Evolutionary conservation across 2,888 invertebrate genomes (phyloP), one percentile per base, ranked within the genome.

Genomic region (Drosophila mercatorum): DNA sequence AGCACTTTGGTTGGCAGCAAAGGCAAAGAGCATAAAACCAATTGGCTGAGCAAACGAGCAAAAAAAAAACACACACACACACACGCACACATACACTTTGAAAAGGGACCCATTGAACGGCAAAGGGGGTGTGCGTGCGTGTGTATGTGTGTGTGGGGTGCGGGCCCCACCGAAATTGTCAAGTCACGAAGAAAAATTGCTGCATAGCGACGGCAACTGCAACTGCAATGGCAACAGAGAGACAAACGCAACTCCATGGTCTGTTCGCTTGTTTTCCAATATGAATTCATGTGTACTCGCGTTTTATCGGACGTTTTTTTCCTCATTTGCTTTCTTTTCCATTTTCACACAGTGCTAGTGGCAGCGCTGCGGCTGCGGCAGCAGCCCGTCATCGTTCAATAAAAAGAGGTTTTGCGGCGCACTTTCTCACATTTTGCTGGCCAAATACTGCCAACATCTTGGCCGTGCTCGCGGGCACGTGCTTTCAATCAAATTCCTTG

Each of bases 181-280:
- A 89, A 86, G 86, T 86, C 90, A 86, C 81, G 90, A 74, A 85
- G 72, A 69, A 68, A 71, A 75, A 67, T 75, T 83, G 47, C 59
- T 68, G 68, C 80, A 83, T 59, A 68, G 53, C 49, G 53, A 53
- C 51, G 78, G 55, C 40, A 41, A 55, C 28, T 67, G 69, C 58
- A 83, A 47, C 40, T 67, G 41, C 41, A 55, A 55, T 41, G 56
- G 70, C 56, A 81, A 46, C 46, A 17, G 51, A 36, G 17, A 60
- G 46, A 41, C 28, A 43, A 56, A 61, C 17, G 12, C 51, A 51
- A 58, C 43, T 31, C n/a, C 31, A 40, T 34, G 8, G 26, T 17
- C 28, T 55, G 17, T 28, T 44, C 55, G 47, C 5, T 65, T 66
- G 56, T 56, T 67, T 78, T 61, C 44, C 62, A 69, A 72, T 68